Conservation (phyloP, 1,140 invertebrate species). For the Paraescarpia echinospica region DNA sequence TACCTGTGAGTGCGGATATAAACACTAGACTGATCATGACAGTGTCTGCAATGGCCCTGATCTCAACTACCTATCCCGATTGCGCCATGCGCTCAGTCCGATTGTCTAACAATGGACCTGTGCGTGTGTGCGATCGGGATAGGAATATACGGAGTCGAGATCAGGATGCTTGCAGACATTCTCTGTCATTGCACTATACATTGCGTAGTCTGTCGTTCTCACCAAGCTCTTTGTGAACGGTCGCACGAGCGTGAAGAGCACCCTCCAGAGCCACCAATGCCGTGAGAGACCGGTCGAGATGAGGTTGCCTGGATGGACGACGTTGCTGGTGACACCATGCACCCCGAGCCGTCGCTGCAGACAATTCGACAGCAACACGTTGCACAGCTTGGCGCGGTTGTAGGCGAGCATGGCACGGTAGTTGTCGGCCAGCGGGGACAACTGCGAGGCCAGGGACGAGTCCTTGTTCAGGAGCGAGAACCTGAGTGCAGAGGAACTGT, state of each 20-base stretch:
- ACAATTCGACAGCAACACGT: slow-evolving; percentile 80
- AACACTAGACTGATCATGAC: too few relatives aligned
- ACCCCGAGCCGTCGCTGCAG: slow-evolving; percentile 72
- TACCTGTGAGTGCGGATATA: too few relatives aligned
- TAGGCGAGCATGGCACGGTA: slow-evolving; percentile 83
- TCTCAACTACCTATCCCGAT: too few relatives aligned
- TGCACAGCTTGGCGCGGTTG: slow-evolving; percentile 88
- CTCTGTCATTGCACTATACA: not conserved
- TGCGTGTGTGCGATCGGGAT: too few relatives aligned
- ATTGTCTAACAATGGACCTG: too few relatives aligned
- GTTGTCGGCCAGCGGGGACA: slow-evolving; percentile 62
- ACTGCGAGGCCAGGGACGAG: slow-evolving; percentile 66
- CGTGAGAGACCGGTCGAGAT: slow-evolving; percentile 75
- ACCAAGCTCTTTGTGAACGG: slow-evolving; percentile 95
- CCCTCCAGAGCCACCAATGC: slow-evolving; percentile 79
- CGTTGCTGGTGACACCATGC: slow-evolving; percentile 72
- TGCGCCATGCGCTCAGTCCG: too few relatives aligned
- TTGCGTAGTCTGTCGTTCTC: slow-evolving; percentile 44
- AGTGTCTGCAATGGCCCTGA: too few relatives aligned
- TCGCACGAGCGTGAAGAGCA: slow-evolving; percentile 76
- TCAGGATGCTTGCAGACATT: too few relatives aligned
- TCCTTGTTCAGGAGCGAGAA: slow-evolving; percentile 67
- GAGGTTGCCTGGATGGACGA: slow-evolving; percentile 91
- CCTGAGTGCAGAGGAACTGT: slow-evolving; percentile 58
- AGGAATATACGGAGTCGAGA: too few relatives aligned